Evolutionary conservation across 2,888 invertebrate species (phyloP), one percentile per base, ranked within the genome.

Genomic region (Tenthredo livida): DNA sequence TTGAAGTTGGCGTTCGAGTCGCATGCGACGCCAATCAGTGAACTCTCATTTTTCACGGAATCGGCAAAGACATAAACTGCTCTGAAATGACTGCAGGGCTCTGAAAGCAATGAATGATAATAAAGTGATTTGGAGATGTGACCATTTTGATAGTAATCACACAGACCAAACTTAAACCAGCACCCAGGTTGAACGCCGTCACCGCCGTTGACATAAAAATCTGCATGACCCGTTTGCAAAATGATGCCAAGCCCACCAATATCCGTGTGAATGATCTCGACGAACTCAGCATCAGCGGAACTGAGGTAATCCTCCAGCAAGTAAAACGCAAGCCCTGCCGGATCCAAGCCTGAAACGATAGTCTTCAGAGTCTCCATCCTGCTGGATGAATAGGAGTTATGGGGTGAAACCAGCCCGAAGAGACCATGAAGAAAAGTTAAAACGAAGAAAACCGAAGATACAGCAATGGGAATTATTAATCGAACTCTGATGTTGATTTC

Each of bases 191-290:
- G 95, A 37, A 37, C 37, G 82, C 93, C 89, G 5, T 85, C 87
- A 0, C 95, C 95, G 0, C 91, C 93, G 58, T 95, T 95, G 0
- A 94, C 94, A 92, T 93, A 94, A 90, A 94, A 95, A 90, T 95
- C 94, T 0, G 90, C 94, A 47, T 93, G 93, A 0, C 93, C 95
- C 0, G 91, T 88, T 2, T 78, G 77, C 0, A 85, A 58, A 0
- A 91, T 90, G 0, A 92, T 89, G 0, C 95, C 95, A 85, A 91
- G 94, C 29, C 91, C 88, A 0, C 94, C 94, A 0, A 90, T 91
- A 87, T 95, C 94, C 0, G 95, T 94, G 88, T 95, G 95, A 67
- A 95, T 92, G 1, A 93, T 90, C 87, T 94, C 95, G 43, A 95
- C 95, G 86, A 94, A 94, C 0, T 29, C 21, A 0, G 95, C 95